Evolutionary conservation across 1,140 invertebrate genomes (phyloP), one percentile per base, ranked within the genome.

Genomic region (Trichoplusia ni): DNA sequence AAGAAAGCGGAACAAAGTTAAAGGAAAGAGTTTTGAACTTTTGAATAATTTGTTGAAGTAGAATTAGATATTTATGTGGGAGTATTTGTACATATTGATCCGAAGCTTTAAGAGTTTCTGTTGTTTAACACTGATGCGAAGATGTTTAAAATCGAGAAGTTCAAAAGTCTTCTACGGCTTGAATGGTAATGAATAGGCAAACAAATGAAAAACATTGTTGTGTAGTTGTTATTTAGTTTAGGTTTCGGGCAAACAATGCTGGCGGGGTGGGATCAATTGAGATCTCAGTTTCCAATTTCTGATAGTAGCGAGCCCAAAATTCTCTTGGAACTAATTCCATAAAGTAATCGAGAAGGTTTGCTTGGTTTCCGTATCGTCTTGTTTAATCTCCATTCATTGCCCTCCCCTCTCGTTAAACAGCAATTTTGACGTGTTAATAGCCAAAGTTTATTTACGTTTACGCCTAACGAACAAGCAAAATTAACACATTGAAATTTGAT

Each of bases 351-450:
- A 77, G 72, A 74, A 81, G 77, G 73, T 75, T 70, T 64, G 64
- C 73, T 47, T 80, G 78, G 75, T 79, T 75, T 77, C 72, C 63
- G 69, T 80, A 82, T 84, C 79, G 69, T 75, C 74, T 79, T 79
- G 83, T 81, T 86, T 83, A 86, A 87, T 87, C 83, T 84, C 66
- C 71, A 79, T 83, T 82, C 71, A 79, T 73, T 76, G 71, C 71
- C 71, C 72, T 69, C 67, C 77, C 74, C 71, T 73, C 75, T 84
- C 76, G 82, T 84, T 75, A 80, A 86, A 83, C 74, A 78, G 67
- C 77, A 81, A 82, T 84, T 84, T 74, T 82, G 75, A 83, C 79
- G 84, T 82, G 82, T 77, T 83, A 86, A 86, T 79, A 78, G 81
- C 72, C 69, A 69, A 83, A 84, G 73, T 84, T 84, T 80, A 80